Evolutionary conservation across 2,888 invertebrate genomes (phyloP).

Genomic region (Opisthograptis luteolata): DNA sequence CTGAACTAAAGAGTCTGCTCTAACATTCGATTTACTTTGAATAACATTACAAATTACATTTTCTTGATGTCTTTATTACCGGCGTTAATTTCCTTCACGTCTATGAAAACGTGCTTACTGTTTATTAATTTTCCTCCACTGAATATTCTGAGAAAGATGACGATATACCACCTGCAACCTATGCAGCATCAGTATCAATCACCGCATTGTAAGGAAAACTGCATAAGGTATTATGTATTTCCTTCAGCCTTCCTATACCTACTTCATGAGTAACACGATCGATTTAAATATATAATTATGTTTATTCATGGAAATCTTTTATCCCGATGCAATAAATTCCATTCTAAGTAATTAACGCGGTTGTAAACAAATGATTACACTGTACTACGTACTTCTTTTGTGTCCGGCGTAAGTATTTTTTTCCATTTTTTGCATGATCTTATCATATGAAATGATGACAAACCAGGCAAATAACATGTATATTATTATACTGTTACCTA

Average conservation of each 20-base stretch:
- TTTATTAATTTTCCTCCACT: conserved; percentile 13
- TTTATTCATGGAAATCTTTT: conserved; percentile 38
- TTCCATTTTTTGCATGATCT: conserved; percentile 39
- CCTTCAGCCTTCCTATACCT: conserved; percentile 21
- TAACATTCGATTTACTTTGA: too few species aligned
- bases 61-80: neutral
- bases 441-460: neutral
- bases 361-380: conserved; percentile 16
- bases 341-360: conserved; percentile 28
- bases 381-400: conserved; percentile 25
- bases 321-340: conserved; percentile 29
- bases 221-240: conserved; percentile 28
- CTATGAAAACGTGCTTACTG: conserved; percentile 7
- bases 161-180: conserved; percentile 16
- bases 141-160: conserved; percentile 25
- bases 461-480: too few species aligned
- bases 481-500: too few species aligned
- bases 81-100: conserved; percentile 1
- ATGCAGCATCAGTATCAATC: too few species aligned
- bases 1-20: neutral
- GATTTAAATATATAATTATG: conserved; percentile 32
- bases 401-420: conserved; percentile 24
- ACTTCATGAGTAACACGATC: conserved; percentile 18
- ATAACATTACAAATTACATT: too few species aligned
- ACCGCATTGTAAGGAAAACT: too few species aligned